Base-by-base conservation (phyloP, 2,888 invertebrate genomes). In the Phaedon cochleariae region DNA sequence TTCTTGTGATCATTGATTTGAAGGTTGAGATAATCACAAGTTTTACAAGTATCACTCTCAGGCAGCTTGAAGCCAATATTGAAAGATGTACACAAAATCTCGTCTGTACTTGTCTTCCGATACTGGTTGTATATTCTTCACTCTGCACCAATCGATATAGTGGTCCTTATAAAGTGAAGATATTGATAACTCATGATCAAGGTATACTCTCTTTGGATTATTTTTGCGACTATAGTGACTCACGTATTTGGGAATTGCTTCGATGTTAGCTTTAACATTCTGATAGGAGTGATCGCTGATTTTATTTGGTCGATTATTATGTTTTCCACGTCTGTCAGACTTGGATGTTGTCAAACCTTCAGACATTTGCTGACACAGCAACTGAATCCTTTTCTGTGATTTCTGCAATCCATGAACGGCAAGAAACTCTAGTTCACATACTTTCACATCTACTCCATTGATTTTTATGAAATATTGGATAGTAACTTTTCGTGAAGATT, bases 41-140 rank as follows among this genome's bases (percentile, higher is more conserved):
- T 65, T 34, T 69, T 45, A 26, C 72, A 74, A 5, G 70, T 73
- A 31, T 72, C 72, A 17, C 61, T 69, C 57, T 71, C 70, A n/a
- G 73, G 73, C 10, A 73, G 17, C 53, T 72, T 72, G 51, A 72
- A 74, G 1, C 72, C 71, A 4, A 72, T 72, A 57, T 73, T 73
- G 45, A 55, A 73, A 31, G 70, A 45, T 1, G 53, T 62, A 31
- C 68, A 71, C 51, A 73, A 74, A 45, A 69, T 64, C 29, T 64
- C 31, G n/a, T 37, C 67, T 37, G 49, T 73, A 68, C 5, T n/a
- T 26, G 48, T 68, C 62, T 54, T 70, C 55, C 18, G 41, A 58
- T 2, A 70, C 69, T 46, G 70, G 67, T 45, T 20, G 4, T 17
- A 71, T n/a, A 62, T 51, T 51, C 46, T 54, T 29, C 34, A 62